phyloP scores from a whole-genome alignment of 1,140 invertebrate genomes.

The Chironomus striatipennis region DNA sequence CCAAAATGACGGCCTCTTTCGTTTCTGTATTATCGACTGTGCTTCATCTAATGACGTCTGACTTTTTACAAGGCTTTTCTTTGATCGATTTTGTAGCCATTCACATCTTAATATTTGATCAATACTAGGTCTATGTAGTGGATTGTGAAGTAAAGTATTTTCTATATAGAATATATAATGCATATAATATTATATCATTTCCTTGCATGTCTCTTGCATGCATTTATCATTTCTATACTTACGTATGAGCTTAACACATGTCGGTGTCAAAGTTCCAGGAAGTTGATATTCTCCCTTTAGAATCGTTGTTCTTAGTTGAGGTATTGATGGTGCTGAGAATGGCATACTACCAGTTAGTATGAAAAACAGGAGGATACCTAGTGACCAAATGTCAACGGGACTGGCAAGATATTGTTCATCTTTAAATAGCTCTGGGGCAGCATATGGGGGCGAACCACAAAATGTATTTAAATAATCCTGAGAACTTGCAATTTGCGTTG shows the following conservation, averaged over 20 bases:
- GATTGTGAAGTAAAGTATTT: slow-evolving; percentile 41
- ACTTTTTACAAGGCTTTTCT: slow-evolving; percentile 33
- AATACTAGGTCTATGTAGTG: slow-evolving; percentile 38
- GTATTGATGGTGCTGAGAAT: slow-evolving; percentile 56
- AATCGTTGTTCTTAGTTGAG: slow-evolving; percentile 58
- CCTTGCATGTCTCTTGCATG: background rate
- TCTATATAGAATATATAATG: slow-evolving; percentile 31
- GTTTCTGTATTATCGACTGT: slow-evolving; percentile 34
- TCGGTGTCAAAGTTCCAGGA: slow-evolving; percentile 42
- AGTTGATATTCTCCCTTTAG: slow-evolving; percentile 52
- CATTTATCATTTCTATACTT: slow-evolving; percentile 28
- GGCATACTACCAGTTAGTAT: slow-evolving; percentile 72
- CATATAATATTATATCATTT: background rate
- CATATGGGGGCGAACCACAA: slow-evolving; percentile 85
- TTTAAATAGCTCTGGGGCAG: slow-evolving; percentile 73
- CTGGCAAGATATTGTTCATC: slow-evolving; percentile 68
- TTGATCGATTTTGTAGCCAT: slow-evolving; percentile 38
- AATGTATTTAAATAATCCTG: slow-evolving; percentile 68
- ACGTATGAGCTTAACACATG: slow-evolving; percentile 43
- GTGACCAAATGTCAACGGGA: slow-evolving; percentile 74
- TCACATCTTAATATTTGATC: slow-evolving; percentile 41
- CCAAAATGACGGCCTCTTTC: slow-evolving; percentile 39
- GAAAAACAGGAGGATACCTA: slow-evolving; percentile 73
- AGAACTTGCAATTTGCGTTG: slow-evolving; percentile 42
- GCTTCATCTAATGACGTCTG: slow-evolving; percentile 37